A percentile compares a stretch with the other conserved stretches of the same genome.
Evolutionary conservation across 2,113 vertebrate species (phyloP).

Genomic region (Rhineura floridana): DNA sequence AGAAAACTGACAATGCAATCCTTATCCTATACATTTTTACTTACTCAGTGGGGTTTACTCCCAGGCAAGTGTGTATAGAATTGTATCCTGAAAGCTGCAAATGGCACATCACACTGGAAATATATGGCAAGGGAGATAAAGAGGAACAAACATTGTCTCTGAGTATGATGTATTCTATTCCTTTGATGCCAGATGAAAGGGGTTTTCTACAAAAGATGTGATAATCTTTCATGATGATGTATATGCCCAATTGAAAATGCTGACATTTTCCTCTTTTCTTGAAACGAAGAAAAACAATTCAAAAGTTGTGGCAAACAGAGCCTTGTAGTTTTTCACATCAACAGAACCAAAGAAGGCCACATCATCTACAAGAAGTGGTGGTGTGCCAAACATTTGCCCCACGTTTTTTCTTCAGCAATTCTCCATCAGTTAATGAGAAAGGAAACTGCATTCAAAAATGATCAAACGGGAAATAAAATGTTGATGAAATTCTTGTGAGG

Average conservation of each 20-base stretch:
- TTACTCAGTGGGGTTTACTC: too few species aligned
- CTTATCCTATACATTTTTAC: too few species aligned
- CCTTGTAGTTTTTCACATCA: constrained; percentile 23
- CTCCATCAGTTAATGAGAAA: too few species aligned
- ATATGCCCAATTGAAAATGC: constrained; percentile 43
- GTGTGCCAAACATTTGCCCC: too few species aligned
- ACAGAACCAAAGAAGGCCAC: background rate
- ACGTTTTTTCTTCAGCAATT: too few species aligned
- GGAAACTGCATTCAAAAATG: too few species aligned
- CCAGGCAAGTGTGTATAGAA: too few species aligned
- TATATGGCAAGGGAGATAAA: constrained; percentile 35
- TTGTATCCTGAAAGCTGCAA: background rate
- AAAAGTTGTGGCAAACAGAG: constrained; percentile 7
- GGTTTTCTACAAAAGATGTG: constrained; percentile 48
- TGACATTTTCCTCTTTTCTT: constrained; percentile 50
- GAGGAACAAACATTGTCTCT: constrained; percentile 47
- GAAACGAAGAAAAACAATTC: constrained; percentile 51
- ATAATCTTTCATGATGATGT: constrained; percentile 45
- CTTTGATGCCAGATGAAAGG: constrained; percentile 72
- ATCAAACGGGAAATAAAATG: too few species aligned
- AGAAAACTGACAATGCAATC: background rate
- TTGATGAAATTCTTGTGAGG: too few species aligned
- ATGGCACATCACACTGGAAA: background rate
- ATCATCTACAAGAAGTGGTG: background rate
- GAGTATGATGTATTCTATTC: constrained; percentile 55